These are phyloP conservation scores for Cephus pygmeus DNA, from an alignment of 2,888 invertebrate genomes.

Conservation along the genomic window DNA sequence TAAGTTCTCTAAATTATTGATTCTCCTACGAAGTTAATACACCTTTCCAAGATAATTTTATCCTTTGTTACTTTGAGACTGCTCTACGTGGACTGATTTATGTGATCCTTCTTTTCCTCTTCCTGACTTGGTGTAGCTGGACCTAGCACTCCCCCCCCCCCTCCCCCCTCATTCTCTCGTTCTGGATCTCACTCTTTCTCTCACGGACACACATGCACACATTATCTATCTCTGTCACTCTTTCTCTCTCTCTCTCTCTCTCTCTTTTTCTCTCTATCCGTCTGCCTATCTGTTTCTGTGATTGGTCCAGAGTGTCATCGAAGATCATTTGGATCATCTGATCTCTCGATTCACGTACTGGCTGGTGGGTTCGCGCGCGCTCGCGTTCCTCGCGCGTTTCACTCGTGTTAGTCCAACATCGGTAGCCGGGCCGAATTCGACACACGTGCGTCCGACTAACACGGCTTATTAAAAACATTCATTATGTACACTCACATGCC, in stretches of 20 bases:
- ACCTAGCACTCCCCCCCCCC: conserved; percentile 57
- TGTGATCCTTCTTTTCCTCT: not conserved
- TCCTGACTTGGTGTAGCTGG: conserved; percentile 59
- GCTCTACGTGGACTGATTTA: conserved; percentile 12
- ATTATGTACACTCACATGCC: conserved; percentile 1
- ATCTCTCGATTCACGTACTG: not conserved
- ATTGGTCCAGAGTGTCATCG: not conserved
- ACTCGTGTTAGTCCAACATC: not conserved
- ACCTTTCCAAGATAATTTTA: not conserved
- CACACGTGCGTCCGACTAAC: not conserved
- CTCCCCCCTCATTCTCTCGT: conserved; percentile 31
- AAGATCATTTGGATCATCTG: not conserved
- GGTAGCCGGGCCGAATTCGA: not conserved
- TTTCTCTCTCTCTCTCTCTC: conserved; percentile 32
- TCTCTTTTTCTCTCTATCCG: conserved; percentile 20
- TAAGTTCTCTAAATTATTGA: not conserved
- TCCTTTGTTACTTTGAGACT: not conserved
- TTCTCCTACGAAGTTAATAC: not conserved
- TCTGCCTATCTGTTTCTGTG: conserved; percentile 3
- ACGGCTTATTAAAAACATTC: not conserved
- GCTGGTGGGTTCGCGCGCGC: not conserved
- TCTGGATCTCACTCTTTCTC: conserved; percentile 29
- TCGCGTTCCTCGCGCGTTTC: not conserved
- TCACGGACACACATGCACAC: conserved; percentile 15
- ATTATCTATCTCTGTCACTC: conserved; percentile 19